Conservation (phyloP, 2,113 vertebrate species). For the Drymodes brunneopygia region DNA sequence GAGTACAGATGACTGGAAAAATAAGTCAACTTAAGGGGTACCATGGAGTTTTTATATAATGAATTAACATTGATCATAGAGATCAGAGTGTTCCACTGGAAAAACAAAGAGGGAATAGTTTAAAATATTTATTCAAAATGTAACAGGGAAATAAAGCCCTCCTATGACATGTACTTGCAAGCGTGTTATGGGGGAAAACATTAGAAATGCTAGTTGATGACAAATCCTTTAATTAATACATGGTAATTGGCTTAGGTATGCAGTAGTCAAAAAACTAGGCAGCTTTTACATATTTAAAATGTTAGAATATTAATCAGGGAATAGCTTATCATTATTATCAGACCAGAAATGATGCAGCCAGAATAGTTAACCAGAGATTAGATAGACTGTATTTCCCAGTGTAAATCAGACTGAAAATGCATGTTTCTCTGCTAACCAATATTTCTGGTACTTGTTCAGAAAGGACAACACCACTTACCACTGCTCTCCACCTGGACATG, state of each 20-base stretch:
- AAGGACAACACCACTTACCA: too few species aligned
- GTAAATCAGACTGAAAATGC: neutral
- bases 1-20: neutral
- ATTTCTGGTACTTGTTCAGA: neutral
- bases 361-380: constrained; percentile 63
- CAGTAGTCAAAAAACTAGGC: constrained; percentile 51
- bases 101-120: constrained; percentile 6
- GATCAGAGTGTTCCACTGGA: constrained; percentile 33
- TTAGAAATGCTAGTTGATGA: constrained; percentile 30
- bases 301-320: constrained; percentile 53
- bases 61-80: constrained; percentile 50
- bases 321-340: constrained; percentile 48
- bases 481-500: neutral
- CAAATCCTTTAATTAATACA: constrained; percentile 62
- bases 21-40: neutral
- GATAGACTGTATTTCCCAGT: neutral
- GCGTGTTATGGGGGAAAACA: neutral
- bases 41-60: neutral
- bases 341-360: constrained; percentile 25
- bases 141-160: neutral
- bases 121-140: constrained; percentile 52
- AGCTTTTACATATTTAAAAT: constrained; percentile 65
- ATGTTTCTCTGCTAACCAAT: neutral
- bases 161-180: constrained; percentile 7
- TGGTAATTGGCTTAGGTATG: constrained; percentile 14